Evolutionary conservation across 2,113 vertebrate genomes (phyloP), one percentile per base, ranked within the genome.

Genomic region (Sinocyclocheilus maitianheensis): DNA sequence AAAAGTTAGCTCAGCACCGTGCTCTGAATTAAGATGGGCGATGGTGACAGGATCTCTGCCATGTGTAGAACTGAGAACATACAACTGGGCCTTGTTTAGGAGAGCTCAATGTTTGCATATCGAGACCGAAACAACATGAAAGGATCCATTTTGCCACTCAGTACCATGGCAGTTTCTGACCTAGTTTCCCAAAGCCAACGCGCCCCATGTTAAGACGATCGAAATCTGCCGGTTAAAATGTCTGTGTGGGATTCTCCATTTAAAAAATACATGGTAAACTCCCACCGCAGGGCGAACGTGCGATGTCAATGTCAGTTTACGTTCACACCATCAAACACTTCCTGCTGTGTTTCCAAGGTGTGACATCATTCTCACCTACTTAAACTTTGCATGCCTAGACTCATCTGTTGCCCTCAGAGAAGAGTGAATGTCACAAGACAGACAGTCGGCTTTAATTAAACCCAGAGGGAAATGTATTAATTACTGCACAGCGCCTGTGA

Each of bases 361-460:
- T 74, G 65, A 84, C 46, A 72, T 89, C 53, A 87, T 79, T 76
- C 77, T 78, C 24, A 12, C 46, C 53, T 74, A 69, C 24, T 80
- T 87, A 85, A 89, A 87, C 71, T 77, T 37, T 74, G 82, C 75
- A 46, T 62, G 63, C 69, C 51, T 34, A 43, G 40, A 86, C 60
- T 62, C 76, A 67, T 55, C 81, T 80, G 46, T 20, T 85, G 83
- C 77, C 30, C 79, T 83, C 53, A 18, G 43, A 87, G 75, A 72
- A 84, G 22, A n/a, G 34, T 80, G 69, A 79, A 77, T 87, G 72
- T 65, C 81, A 83, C 65, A 4, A 26, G 58, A 85, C 60, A 76
- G 89, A 89, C 91, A 90, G 89, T 86, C 82, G 77, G 88, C 90
- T 95, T 93, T 95, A 95, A 95, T 95, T 94, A 94, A 93, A 93